Percentiles rank a stretch among this genome's conserved stretches.
These are phyloP conservation scores for Penaeus indicus DNA, from an alignment of 1,140 invertebrate species.

Conservation along the genomic window DNA sequence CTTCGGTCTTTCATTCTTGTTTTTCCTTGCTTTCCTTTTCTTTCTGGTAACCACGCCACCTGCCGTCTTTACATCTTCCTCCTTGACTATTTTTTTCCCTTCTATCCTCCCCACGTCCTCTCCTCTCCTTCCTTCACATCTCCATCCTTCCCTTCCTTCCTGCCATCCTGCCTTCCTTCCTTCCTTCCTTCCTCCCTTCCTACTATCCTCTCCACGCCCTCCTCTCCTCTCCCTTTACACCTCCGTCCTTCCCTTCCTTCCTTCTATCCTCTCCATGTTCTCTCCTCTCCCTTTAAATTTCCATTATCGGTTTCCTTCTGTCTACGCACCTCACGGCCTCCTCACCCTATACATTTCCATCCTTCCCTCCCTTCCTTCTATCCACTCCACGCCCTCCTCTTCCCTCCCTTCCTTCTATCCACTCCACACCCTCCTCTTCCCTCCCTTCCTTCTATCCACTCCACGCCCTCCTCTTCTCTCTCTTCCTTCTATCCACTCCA, in stretches of 20 bases:
- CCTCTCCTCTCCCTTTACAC: neutral
- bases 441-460: neutral
- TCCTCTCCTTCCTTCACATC: too few species aligned
- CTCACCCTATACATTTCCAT: neutral
- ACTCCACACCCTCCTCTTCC: neutral
- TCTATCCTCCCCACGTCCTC: too few species aligned
- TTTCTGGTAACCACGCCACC: too few species aligned
- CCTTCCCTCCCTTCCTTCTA: neutral
- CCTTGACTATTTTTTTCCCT: neutral
- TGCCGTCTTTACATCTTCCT: too few species aligned
- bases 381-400: neutral
- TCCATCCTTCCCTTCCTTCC: neutral
- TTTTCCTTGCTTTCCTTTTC: neutral
- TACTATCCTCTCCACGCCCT: neutral
- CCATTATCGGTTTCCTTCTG: neutral
- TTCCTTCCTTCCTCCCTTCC: neutral
- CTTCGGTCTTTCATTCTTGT: too few species aligned
- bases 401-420: neutral
- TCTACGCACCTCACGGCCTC: neutral
- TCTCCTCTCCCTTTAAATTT: too few species aligned
- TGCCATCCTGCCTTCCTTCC: neutral
- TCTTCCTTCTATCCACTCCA: too few species aligned
- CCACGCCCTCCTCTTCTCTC: neutral
- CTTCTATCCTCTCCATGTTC: too few species aligned
- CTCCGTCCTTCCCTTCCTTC: slow-evolving; percentile 6